Conservation (phyloP, 2,888 invertebrate genomes). For the Spisula subtruncata region DNA sequence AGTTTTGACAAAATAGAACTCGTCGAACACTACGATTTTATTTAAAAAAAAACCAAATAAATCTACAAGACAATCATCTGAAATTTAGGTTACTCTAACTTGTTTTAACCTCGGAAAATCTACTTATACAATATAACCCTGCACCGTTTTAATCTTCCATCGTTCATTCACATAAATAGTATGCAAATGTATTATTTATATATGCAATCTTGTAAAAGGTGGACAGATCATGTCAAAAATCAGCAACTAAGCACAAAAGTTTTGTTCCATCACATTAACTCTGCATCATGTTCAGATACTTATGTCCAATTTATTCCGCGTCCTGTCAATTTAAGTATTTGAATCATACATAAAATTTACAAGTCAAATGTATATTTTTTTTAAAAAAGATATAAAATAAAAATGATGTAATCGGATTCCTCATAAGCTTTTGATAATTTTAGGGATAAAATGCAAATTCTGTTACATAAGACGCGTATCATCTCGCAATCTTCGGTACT, state of each 20-base stretch:
- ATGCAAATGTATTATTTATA: no score
- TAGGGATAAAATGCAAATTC: constrained; percentile 5
- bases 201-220: neutral
- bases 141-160: no score
- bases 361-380: neutral
- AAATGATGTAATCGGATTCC: neutral
- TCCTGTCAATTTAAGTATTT: neutral
- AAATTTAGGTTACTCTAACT: no score
- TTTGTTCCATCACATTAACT: neutral
- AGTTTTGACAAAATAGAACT: no score
- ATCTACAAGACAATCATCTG: no score
- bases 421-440: neutral
- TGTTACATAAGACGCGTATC: constrained; percentile 4
- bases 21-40: no score
- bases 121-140: no score
- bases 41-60: no score
- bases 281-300: neutral
- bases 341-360: neutral
- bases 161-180: no score
- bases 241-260: neutral
- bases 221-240: neutral
- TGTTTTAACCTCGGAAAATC: no score
- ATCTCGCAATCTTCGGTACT: neutral
- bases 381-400: neutral
- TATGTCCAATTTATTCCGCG: neutral